Base-by-base conservation (phyloP, 1,140 invertebrate species). In the Colletes latitarsis region DNA sequence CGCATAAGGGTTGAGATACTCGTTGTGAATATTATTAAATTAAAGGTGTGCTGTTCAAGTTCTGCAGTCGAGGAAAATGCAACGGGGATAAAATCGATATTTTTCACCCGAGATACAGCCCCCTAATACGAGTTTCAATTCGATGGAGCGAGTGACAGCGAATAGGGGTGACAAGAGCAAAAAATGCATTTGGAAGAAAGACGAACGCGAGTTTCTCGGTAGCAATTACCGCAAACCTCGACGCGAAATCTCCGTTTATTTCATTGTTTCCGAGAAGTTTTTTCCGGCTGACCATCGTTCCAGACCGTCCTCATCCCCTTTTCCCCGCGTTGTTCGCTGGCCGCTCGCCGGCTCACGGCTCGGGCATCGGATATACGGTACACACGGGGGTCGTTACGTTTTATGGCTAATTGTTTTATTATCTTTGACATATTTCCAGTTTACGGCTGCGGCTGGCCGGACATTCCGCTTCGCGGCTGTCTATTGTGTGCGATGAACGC, bases 391-490 rank as follows among this genome's bases (percentile, higher is more conserved):
- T 93, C 92, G 92, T 93, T 93, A 93, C 91, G 91, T 93, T 93
- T 93, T 93, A 93, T 93, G 91, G 92, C 92, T 93, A 93, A 93
- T 93, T 93, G 92, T 93, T 93, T 93, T 93, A 93, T 93, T 93
- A 93, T 93, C 93, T 93, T 93, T 93, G 92, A 93, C 92, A 93
- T 93, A 93, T 93, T 93, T 93, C 89, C 90, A 92, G 91, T 93
- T 93, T 93, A 93, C 90, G 91, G 91, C 91, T 89, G 87, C 88
- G 89, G 89, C 88, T 80, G 84, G 88, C 86, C 85, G 88, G 55
- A 8, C 55, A 63, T 92, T 93, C 91, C 90, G 88, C 91, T 91
- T 92, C 92, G 91, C 91, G 90, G 87, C 88, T 93, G 91, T 93
- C 92, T 93, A 93, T 93, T 93, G 92, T 92, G 86, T 79, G 81